phyloP scores from a whole-genome alignment of 2,888 invertebrate species.

The Gortyna flavago region DNA sequence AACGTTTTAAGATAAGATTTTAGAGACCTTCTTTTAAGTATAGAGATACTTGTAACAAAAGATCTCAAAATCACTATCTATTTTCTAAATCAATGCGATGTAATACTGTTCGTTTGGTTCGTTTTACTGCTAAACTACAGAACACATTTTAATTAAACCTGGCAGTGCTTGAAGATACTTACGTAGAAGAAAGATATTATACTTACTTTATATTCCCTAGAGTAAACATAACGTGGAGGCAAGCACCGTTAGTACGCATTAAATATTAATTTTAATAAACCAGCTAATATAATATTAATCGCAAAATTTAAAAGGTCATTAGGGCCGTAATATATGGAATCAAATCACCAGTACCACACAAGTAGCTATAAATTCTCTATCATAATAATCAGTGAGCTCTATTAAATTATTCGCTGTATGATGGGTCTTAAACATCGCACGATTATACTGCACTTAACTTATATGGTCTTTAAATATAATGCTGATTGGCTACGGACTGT shows the following conservation, averaged over 20 bases:
- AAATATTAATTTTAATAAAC: not conserved
- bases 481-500: constrained; percentile 12
- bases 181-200: not conserved
- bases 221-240: not conserved
- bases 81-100: not conserved
- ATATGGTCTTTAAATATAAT: constrained; percentile 9
- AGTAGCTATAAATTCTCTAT: constrained; percentile 33
- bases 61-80: not conserved
- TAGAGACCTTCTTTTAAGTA: not conserved
- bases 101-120: not conserved
- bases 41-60: not conserved
- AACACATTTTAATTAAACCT: not conserved
- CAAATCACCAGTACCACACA: constrained; percentile 34
- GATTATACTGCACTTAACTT: constrained; percentile 22
- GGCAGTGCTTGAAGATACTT: not conserved
- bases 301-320: constrained; percentile 17
- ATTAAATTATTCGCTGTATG: constrained; percentile 33
- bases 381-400: constrained; percentile 16
- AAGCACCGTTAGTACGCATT: not conserved
- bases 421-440: constrained; percentile 25
- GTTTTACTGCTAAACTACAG: not conserved
- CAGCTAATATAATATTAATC: constrained; percentile 5
- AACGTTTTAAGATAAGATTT: not conserved
- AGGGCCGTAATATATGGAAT: constrained; percentile 17
- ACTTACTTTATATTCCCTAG: not conserved